phyloP scores from a whole-genome alignment of 2,113 vertebrate species.

The Clarias magur region DNA sequence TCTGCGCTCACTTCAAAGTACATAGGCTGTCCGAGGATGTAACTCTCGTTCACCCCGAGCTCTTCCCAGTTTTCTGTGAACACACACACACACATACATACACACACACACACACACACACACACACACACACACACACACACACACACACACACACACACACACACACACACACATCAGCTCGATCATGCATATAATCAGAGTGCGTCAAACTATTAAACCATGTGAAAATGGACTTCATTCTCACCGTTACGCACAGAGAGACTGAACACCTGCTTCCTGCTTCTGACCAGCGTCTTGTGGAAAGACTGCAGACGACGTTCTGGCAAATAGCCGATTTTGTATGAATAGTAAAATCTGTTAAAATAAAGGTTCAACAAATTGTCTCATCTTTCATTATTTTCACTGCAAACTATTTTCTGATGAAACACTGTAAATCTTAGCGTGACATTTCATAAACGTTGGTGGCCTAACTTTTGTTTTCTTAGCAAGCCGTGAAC shows the following conservation, averaged over 20 bases:
- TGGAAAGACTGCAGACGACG: conserved; percentile 42
- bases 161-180: background rate
- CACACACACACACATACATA: background rate
- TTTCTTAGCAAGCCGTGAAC: background rate
- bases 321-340: conserved; percentile 66
- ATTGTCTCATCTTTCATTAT: background rate
- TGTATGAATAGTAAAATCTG: conserved; percentile 71
- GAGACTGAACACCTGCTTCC: conserved; percentile 59
- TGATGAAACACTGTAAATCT: background rate
- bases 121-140: too few species aligned
- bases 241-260: conserved; percentile 63
- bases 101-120: background rate
- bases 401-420: background rate
- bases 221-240: too few species aligned
- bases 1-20: conserved; percentile 58
- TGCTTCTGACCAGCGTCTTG: conserved; percentile 51
- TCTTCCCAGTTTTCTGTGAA: conserved; percentile 60
- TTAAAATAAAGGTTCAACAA: background rate
- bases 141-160: background rate
- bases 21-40: conserved; percentile 61
- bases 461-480: too few species aligned
- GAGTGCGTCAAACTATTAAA: background rate
- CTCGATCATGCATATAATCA: background rate
- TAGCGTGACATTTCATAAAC: background rate
- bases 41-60: conserved; percentile 42